Evolutionary conservation across 2,888 invertebrate genomes (phyloP).

Genomic region (Petrolisthes cinctipes): DNA sequence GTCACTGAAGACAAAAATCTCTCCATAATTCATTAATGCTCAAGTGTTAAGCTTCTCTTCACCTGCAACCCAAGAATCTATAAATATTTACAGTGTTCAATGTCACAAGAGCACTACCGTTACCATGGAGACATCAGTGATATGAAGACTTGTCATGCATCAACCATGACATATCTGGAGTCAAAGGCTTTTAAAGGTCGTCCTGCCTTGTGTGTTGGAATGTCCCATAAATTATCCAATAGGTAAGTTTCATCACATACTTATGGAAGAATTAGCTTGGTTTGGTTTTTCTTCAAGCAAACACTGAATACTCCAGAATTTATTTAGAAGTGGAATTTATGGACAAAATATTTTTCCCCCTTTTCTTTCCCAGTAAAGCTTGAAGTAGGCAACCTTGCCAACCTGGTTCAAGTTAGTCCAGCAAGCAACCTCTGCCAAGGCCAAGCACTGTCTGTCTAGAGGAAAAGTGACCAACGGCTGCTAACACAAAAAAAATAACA

Average conservation of each 20-base stretch:
- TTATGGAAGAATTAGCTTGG: neutral
- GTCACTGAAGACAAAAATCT: neutral
- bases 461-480: neutral
- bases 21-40: neutral
- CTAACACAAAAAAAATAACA: conserved; percentile 9
- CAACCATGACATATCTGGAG: neutral
- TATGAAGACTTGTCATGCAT: neutral
- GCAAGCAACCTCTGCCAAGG: neutral
- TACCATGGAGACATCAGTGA: neutral
- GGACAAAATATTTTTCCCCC: too few relatives aligned
- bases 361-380: too few relatives aligned
- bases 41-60: conserved; percentile 5
- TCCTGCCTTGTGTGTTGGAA: conserved; percentile 22
- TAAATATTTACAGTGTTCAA: conserved; percentile 3
- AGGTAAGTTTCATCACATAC: neutral
- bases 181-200: neutral
- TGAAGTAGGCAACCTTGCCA: neutral
- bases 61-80: neutral
- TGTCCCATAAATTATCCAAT: conserved; percentile 21
- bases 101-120: neutral
- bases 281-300: neutral
- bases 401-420: neutral
- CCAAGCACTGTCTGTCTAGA: neutral
- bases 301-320: too few relatives aligned
- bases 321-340: too few relatives aligned